Evolutionary conservation across 2,888 invertebrate genomes (phyloP).

Genomic region (Synergus umbraculus): DNA sequence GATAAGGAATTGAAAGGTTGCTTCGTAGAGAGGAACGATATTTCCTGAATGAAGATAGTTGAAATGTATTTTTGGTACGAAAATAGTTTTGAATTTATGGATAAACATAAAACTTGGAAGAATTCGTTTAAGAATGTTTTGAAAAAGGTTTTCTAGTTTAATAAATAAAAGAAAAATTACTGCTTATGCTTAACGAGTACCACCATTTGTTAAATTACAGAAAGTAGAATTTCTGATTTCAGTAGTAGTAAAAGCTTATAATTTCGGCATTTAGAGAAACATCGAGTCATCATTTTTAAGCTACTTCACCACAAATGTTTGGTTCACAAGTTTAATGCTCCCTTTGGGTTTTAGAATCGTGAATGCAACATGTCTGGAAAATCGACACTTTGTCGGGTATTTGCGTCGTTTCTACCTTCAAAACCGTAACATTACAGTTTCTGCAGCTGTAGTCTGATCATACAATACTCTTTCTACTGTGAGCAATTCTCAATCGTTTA

Average conservation of each 20-base stretch:
- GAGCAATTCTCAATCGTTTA: neutral
- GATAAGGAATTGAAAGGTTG: conserved; percentile 38
- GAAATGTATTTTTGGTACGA: conserved; percentile 13
- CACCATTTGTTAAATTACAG: too few species aligned
- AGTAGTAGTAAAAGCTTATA: too few species aligned
- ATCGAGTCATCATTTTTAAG: too few species aligned
- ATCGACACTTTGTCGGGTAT: neutral
- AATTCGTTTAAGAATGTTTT: too few species aligned
- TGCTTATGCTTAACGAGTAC: too few species aligned
- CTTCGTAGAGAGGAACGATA: conserved; percentile 24
- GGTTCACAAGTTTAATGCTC: neutral
- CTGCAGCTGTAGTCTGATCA: neutral
- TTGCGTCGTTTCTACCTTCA: neutral
- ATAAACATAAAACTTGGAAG: neutral
- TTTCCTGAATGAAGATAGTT: conserved; percentile 24
- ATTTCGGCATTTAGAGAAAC: too few species aligned
- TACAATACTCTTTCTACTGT: neutral
- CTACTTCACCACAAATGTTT: neutral
- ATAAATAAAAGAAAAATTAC: too few species aligned
- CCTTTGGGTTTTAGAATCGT: neutral
- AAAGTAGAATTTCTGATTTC: too few species aligned
- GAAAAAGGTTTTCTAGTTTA: too few species aligned
- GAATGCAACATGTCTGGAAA: neutral
- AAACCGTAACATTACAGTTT: neutral
- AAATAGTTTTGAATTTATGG: neutral